phyloP scores from a whole-genome alignment of 2,797 vertebrate genomes.

The Acridotheres tristis region DNA sequence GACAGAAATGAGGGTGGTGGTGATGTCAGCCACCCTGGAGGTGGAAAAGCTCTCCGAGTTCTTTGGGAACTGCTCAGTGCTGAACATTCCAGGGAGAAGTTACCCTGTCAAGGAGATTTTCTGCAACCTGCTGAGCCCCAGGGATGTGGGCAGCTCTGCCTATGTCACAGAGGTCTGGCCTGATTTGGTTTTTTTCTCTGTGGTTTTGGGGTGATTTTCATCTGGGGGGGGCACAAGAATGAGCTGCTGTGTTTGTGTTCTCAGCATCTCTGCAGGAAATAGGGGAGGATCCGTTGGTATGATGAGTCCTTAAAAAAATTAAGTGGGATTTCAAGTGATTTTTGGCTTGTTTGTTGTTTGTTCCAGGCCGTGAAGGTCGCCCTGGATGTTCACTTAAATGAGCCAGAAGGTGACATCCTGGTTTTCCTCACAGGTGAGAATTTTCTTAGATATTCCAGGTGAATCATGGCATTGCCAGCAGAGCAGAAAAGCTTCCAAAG shows the following conservation, averaged over 20 bases:
- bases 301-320: not conserved
- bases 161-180: slow-evolving; percentile 90
- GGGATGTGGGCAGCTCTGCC: slow-evolving; percentile 85
- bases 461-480: not conserved
- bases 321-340: not conserved
- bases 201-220: not conserved
- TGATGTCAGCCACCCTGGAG: slow-evolving; percentile 98
- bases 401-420: slow-evolving; percentile 91
- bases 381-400: slow-evolving; percentile 89
- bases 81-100: slow-evolving; percentile 90
- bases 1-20: slow-evolving; percentile 86
- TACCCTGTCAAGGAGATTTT: slow-evolving; percentile 90
- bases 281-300: not conserved
- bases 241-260: not conserved
- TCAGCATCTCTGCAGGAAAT: not conserved
- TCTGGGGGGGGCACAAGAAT: not conserved
- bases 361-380: slow-evolving; percentile 89
- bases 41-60: slow-evolving; percentile 90
- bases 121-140: slow-evolving; percentile 89
- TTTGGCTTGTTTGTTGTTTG: slow-evolving; percentile 7
- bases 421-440: slow-evolving; percentile 92
- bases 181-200: not conserved
- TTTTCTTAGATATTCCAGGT: not conserved
- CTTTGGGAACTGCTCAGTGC: slow-evolving; percentile 87
- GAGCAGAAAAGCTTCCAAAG: not conserved